Conservation (phyloP, 2,797 vertebrate genomes). For the Paguma larvata region DNA sequence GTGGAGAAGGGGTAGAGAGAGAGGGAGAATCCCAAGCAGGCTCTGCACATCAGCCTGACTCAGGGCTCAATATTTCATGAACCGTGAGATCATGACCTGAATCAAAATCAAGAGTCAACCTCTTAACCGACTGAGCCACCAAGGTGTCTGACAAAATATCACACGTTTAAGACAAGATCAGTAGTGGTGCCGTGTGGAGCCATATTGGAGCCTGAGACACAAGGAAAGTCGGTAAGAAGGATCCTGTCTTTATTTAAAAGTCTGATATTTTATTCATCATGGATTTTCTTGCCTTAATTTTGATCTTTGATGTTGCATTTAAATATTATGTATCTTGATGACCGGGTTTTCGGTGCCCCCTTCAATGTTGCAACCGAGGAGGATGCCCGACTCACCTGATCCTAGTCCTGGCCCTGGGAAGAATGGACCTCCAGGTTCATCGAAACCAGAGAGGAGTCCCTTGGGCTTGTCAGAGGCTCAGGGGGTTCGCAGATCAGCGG, state of each 20-base stretch:
- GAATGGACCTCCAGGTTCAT: neutral
- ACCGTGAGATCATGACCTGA: too few species aligned
- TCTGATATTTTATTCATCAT: neutral
- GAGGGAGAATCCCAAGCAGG: too few species aligned
- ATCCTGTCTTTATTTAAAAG: neutral
- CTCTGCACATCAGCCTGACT: too few species aligned
- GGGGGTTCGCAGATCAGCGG: neutral
- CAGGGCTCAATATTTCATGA: too few species aligned
- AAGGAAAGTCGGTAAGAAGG: neutral
- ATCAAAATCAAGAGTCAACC: too few species aligned
- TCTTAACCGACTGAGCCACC: too few species aligned
- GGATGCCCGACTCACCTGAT: neutral
- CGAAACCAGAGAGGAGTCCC: neutral
- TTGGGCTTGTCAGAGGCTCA: neutral
- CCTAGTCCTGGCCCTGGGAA: neutral
- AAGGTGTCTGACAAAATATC: neutral
- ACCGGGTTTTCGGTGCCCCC: neutral
- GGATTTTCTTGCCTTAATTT: neutral
- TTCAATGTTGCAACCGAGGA: neutral
- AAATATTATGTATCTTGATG: neutral
- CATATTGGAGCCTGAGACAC: neutral
- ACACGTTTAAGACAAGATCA: neutral
- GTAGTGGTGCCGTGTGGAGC: neutral
- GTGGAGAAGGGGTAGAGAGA: too few species aligned
- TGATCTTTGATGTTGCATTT: neutral